Base-by-base conservation (phyloP, 2,113 vertebrate genomes). In the Bubo scandiacus region DNA sequence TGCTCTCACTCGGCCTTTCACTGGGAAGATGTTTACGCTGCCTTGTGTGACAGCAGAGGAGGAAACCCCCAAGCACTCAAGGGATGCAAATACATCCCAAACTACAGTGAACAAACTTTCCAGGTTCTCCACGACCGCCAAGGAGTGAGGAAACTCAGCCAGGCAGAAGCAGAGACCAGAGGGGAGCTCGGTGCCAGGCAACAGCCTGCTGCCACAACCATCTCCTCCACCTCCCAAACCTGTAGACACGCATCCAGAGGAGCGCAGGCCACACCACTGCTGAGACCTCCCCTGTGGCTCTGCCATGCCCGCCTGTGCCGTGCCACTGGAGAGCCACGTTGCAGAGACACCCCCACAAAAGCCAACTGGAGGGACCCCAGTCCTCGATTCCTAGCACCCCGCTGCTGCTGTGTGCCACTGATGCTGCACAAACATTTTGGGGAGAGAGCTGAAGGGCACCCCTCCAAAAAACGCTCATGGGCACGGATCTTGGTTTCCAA, bases 301-400 rank as follows among this genome's bases (percentile, higher is more conserved):
- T 78, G n/a, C 47, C 12, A 2, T 54, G 29, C 45, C 52, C 4
- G 5, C 23, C 47, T 32, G 25, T n/a, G 27, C 43, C 6, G 0
- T 9, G 15, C 59, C 1, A 2, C n/a, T 29, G 23, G 34, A 81
- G 29, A 71, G 30, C 55, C 5, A 3, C 2, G 0, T 4, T 23
- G 25, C 26, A 20, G 18, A 47, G 62, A 66, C 6, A 43, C 17
- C 22, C 43, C 49, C 67, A 1, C 5, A 21, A 34, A 38, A 65
- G 14, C 29, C 4, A 3, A 47, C 45, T 5, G 12, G 19, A 74
- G 13, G 29, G 36, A 84, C 43, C 36, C 51, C n/a, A 57, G 26
- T 30, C n/a, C 32, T 42, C 5, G 2, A 4, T 54, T 32, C 45
- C 57, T 29, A 9, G 21, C 32, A 59, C 10, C 25, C n/a, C 1